Evolutionary conservation across 2,797 vertebrate genomes (phyloP).

Genomic region (Sebastes hubbsi): DNA sequence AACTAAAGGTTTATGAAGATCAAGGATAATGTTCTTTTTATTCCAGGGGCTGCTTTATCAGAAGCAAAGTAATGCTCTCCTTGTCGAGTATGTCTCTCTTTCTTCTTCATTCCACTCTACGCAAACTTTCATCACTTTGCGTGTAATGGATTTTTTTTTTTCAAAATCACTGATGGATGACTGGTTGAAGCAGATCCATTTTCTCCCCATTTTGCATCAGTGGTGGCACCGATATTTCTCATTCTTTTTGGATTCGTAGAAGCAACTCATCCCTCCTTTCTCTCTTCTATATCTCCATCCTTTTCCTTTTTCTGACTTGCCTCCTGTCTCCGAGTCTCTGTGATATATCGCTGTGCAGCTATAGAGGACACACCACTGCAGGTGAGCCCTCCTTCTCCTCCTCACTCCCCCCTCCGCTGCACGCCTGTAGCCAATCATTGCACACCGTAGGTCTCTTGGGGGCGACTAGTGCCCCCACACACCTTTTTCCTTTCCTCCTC

Average conservation of each 20-base stretch:
- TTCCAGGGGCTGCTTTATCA: background rate
- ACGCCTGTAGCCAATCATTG: constrained; percentile 65
- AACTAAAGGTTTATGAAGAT: constrained; percentile 9
- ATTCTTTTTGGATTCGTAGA: constrained; percentile 1
- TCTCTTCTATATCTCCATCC: background rate
- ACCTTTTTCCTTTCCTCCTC: constrained; percentile 56
- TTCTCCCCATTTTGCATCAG: background rate
- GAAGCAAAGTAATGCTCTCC: constrained; percentile 11
- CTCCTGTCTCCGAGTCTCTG: constrained; percentile 22
- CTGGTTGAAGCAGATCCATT: constrained; percentile 26
- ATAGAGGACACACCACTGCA: constrained; percentile 70
- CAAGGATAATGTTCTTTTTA: constrained; percentile 9
- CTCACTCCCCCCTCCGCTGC: constrained; percentile 25
- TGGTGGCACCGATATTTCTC: background rate
- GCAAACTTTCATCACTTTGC: constrained; percentile 42
- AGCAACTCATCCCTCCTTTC: constrained; percentile 1
- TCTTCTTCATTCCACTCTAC: constrained; percentile 17
- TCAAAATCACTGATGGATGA: constrained; percentile 36
- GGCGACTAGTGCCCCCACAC: constrained; percentile 31
- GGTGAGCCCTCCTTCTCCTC: constrained; percentile 57
- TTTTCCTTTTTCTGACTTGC: constrained; percentile 24
- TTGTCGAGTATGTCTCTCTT: background rate
- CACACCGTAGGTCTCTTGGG: constrained; percentile 54
- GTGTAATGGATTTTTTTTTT: constrained; percentile 38
- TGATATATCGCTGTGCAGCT: constrained; percentile 64